Percentiles rank a stretch among this genome's conserved stretches.
These are phyloP conservation scores for Pissodes strobi DNA, from an alignment of 1,140 invertebrate species.

Conservation along the genomic window DNA sequence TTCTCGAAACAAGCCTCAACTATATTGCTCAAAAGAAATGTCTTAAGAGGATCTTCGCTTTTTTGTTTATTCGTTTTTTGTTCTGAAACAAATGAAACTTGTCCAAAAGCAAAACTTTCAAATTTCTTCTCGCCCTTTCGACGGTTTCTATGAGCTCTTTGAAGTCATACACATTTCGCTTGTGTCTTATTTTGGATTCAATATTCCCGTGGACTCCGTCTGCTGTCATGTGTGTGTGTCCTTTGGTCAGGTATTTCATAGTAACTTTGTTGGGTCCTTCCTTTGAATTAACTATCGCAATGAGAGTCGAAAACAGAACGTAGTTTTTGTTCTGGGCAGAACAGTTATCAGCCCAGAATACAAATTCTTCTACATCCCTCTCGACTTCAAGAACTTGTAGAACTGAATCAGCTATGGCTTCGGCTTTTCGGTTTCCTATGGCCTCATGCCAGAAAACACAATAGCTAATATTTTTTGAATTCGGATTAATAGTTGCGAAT, in stretches of 20 bases:
- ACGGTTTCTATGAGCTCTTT: not conserved
- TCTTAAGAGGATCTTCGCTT: not conserved
- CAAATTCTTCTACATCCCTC: conserved; percentile 4
- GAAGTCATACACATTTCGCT: not conserved
- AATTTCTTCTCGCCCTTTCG: not conserved
- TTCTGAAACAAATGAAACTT: not conserved
- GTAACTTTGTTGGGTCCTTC: not conserved
- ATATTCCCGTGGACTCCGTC: conserved; percentile 3
- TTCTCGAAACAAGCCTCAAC: not conserved
- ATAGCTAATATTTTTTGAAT: not conserved
- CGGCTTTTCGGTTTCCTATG: not conserved
- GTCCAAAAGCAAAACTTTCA: not conserved
- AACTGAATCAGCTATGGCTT: not conserved
- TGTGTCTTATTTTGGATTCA: conserved; percentile 1
- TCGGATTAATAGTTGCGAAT: conserved; percentile 1
- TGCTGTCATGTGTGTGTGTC: conserved; percentile 1
- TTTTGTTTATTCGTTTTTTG: not conserved
- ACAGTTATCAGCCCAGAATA: too few species aligned
- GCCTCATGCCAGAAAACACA: conserved; percentile 9
- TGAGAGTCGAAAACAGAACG: not conserved
- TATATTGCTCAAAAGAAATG: not conserved
- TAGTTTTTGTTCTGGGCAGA: too few species aligned
- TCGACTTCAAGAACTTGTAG: not conserved
- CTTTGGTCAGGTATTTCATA: not conserved
- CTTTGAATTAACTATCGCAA: not conserved